A percentile compares a stretch with the other conserved stretches of the same genome.
Conservation (phyloP, 2,888 invertebrate species). For the Siphlonurus alternatus region DNA sequence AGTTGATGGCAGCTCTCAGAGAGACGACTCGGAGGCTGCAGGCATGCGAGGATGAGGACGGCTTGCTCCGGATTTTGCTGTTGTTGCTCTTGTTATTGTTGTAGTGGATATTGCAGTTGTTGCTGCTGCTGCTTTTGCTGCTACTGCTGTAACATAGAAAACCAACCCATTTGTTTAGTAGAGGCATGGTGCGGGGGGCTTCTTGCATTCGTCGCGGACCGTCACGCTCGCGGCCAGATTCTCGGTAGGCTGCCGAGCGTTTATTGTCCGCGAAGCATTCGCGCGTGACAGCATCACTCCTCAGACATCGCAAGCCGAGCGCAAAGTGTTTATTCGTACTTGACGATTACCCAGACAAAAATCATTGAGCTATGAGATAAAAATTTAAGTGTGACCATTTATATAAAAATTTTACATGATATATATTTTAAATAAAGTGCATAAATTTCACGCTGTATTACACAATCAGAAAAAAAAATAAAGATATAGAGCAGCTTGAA, state of each 20-base stretch:
- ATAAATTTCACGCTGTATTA: no score
- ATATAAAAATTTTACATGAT: no score
- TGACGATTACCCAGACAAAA: neutral
- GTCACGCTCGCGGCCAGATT: neutral
- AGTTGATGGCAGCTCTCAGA: no score
- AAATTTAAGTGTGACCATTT: no score
- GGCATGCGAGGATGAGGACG: neutral
- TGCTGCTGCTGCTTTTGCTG: no score
- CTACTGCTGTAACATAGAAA: neutral
- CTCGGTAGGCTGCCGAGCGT: neutral
- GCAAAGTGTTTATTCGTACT: neutral
- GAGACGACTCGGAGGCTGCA: neutral
- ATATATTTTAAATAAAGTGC: no score
- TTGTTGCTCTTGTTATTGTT: no score
- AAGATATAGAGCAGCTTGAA: no score
- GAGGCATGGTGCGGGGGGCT: neutral
- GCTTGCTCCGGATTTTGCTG: no score
- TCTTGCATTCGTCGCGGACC: neutral
- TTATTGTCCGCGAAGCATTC: neutral
- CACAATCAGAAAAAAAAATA: no score
- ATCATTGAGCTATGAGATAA: no score
- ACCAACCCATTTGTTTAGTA: neutral
- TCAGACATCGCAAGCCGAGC: neutral
- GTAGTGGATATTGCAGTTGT: no score
- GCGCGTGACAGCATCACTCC: neutral